Evolutionary conservation across 2,888 invertebrate species (phyloP), one percentile per base, ranked within the genome.

Genomic region (Stenichneumon culpator): DNA sequence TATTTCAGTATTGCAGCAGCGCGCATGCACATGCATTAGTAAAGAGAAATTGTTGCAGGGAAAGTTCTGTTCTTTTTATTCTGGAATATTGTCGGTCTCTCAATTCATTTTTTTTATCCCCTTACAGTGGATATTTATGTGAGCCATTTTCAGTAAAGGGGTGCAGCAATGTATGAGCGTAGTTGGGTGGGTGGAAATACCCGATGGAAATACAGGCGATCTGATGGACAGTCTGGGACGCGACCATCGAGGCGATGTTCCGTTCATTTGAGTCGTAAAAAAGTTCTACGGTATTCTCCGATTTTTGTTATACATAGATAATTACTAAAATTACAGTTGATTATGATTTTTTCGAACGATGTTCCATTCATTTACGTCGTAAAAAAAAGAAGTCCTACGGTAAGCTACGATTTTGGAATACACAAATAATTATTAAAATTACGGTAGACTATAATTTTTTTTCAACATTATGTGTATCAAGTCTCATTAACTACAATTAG

Each of bases 21-120:
- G 77, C 52, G 25, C 39, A 39, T 36, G 63, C 22, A 6, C 16
- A 19, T 68, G 73, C 63, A 83, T 79, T 54, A 16, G 50, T 32
- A 4, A 57, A 22, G 11, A 2, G 57, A 75, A 70, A 75, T 73
- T 84, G 44, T 57, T 16, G 52, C 25, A 28, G 11, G 14, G 67
- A 36, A 72, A 32, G 28, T 54, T 47, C 16, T 5, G 4, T 16
- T 73, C 14, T 39, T 16, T 50, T 68, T 69, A 28, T 47, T 70
- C 5, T 44, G 52, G 57, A 57, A 78, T 68, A 65, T 25, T 77
- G 60, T 22, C 22, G 9, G n/a, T 19, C 11, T 22, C n/a, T 68
- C 57, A 39, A 36, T 44, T 19, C 60, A 47, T 19, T 75, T 67
- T 44, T 74, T 60, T 14, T 39, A 3, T 22, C 25, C 52, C 32